Evolutionary conservation across 2,113 vertebrate species (phyloP).

Genomic region (Pangasianodon gigas): DNA sequence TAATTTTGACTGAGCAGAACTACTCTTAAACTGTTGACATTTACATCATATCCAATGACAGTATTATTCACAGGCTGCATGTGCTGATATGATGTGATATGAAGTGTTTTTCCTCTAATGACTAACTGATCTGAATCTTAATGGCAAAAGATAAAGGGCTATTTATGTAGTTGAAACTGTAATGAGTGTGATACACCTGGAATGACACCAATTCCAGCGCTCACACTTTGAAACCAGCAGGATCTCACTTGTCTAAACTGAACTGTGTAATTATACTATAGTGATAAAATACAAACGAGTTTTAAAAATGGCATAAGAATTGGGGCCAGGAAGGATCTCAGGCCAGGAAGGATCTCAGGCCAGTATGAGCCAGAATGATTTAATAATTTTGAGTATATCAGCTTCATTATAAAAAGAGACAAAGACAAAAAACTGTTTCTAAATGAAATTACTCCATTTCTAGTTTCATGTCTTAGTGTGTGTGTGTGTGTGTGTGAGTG

Average conservation of each 20-base stretch:
- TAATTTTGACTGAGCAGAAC: not conserved
- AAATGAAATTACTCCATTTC: not conserved
- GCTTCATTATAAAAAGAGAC: not conserved
- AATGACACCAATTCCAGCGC: slow-evolving; percentile 77
- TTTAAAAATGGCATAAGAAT: not conserved
- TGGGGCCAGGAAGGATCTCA: not conserved
- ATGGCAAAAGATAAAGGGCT: slow-evolving; percentile 47
- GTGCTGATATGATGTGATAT: too few relatives aligned
- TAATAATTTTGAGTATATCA: not conserved
- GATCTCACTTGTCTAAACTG: slow-evolving; percentile 72
- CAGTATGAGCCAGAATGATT: not conserved
- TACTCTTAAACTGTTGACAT: not conserved
- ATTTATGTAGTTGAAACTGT: slow-evolving; percentile 75
- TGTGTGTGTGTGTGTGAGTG: not conserved
- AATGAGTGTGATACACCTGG: slow-evolving; percentile 76
- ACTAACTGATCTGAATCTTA: not conserved
- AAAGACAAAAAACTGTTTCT: not conserved
- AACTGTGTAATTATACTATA: slow-evolving; percentile 73
- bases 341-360: not conserved
- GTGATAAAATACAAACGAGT: slow-evolving; percentile 38
- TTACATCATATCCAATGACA: not conserved
- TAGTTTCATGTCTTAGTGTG: not conserved
- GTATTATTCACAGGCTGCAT: slow-evolving; percentile 1
- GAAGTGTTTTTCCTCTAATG: not conserved
- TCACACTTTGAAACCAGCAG: slow-evolving; percentile 75